phyloP scores from a whole-genome alignment of 2,113 vertebrate species.

The Scopus umbretta region DNA sequence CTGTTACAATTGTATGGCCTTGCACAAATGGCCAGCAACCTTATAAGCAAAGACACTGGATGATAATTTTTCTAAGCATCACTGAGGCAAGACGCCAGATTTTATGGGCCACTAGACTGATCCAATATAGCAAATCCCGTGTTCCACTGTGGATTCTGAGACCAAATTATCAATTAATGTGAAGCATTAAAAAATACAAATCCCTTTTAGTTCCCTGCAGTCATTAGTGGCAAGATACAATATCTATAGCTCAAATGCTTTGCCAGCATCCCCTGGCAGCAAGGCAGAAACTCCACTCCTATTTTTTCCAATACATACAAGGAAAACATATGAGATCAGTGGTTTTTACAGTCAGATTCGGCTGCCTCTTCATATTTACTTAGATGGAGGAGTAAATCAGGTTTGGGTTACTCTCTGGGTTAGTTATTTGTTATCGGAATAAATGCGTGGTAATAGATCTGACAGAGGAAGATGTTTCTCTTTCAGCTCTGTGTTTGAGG shows the following conservation, averaged over 20 bases:
- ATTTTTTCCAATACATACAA: background rate
- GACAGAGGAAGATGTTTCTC: constrained; percentile 53
- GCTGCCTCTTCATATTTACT: constrained; percentile 54
- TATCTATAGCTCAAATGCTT: constrained; percentile 38
- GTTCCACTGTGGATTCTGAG: constrained; percentile 52
- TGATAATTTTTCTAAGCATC: constrained; percentile 34
- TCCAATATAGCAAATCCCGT: constrained; percentile 54
- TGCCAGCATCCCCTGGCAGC: constrained; percentile 40
- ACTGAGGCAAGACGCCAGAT: constrained; percentile 21
- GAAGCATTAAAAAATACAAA: constrained; percentile 56
- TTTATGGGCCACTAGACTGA: constrained; percentile 50
- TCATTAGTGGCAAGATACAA: constrained; percentile 57
- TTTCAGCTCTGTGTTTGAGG: constrained; percentile 38
- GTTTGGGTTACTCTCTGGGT: constrained; percentile 36
- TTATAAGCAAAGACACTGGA: background rate
- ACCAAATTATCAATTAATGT: constrained; percentile 65
- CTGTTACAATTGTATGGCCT: background rate
- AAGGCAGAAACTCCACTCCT: constrained; percentile 3
- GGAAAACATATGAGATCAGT: constrained; percentile 56
- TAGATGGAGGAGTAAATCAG: constrained; percentile 54
- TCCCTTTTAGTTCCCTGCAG: constrained; percentile 53
- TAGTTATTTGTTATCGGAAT: constrained; percentile 59
- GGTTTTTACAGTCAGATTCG: constrained; percentile 6
- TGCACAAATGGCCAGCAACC: background rate
- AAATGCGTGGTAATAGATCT: constrained; percentile 36